Conservation (phyloP, 2,797 vertebrate genomes). For the Diplodus sargus region DNA sequence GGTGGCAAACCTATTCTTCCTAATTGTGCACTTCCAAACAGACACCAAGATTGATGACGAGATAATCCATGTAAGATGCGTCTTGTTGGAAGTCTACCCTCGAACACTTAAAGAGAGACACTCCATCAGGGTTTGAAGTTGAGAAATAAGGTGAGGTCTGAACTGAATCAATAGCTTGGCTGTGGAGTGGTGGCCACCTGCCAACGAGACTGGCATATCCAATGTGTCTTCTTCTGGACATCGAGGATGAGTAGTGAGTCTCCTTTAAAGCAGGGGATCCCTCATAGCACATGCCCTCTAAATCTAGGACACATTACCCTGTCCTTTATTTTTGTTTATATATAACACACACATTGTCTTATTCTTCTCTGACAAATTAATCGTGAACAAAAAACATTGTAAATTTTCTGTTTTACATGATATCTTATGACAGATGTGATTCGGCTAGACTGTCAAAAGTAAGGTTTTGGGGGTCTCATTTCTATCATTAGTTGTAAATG, state of each 20-base stretch:
- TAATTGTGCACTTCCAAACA: constrained; percentile 68
- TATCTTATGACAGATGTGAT: constrained; percentile 27
- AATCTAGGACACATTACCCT: constrained; percentile 3
- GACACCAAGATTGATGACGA: constrained; percentile 74
- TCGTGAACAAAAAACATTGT: background rate
- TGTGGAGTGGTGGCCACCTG: constrained; percentile 81
- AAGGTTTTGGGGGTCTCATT: constrained; percentile 56
- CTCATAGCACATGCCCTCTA: constrained; percentile 40
- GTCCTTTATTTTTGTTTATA: constrained; percentile 15
- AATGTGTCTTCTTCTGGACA: constrained; percentile 83
- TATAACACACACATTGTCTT: background rate
- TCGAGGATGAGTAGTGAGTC: constrained; percentile 74
- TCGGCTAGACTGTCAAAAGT: constrained; percentile 22
- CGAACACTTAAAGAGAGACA: constrained; percentile 80
- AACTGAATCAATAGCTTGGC: constrained; percentile 86
- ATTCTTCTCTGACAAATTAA: background rate
- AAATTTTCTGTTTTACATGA: constrained; percentile 17
- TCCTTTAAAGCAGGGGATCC: constrained; percentile 58
- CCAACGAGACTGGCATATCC: constrained; percentile 84
- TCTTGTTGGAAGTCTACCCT: constrained; percentile 74
- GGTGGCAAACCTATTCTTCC: constrained; percentile 47
- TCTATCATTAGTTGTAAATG: constrained; percentile 70
- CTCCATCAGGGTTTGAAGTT: constrained; percentile 86
- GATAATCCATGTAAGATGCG: constrained; percentile 78
- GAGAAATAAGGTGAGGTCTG: constrained; percentile 84